These are phyloP conservation scores for Ahaetulla prasina DNA, from an alignment of 2,113 vertebrate species.

Conservation along the genomic window DNA sequence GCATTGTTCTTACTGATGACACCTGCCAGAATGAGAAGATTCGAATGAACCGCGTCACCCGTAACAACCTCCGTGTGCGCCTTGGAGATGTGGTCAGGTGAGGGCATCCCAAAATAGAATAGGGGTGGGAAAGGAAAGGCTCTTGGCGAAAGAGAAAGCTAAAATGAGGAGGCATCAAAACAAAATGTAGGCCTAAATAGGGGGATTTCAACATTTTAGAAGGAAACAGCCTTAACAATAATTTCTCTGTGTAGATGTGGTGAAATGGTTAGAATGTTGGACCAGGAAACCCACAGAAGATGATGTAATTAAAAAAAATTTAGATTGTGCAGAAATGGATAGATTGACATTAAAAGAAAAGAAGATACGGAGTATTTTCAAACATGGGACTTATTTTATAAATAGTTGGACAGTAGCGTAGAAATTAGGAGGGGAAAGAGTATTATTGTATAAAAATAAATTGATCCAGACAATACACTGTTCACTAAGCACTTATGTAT, in stretches of 20 bases:
- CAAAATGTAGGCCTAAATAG: background rate
- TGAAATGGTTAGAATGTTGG: background rate
- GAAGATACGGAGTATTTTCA: no score
- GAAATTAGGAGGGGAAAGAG: no score
- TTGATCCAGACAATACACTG: no score
- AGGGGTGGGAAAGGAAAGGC: background rate
- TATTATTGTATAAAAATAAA: no score
- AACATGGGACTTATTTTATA: no score
- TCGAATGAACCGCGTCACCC: conserved; percentile 62
- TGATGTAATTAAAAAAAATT: no score
- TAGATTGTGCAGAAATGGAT: no score
- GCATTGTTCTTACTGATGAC: conserved; percentile 60
- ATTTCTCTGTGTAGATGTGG: background rate
- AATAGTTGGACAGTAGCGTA: no score
- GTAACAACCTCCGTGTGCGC: conserved; percentile 64
- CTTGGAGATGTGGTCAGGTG: conserved; percentile 65
- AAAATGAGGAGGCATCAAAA: background rate
- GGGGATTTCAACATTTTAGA: background rate
- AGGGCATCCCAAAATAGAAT: background rate
- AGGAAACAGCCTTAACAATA: background rate
- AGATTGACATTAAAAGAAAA: no score
- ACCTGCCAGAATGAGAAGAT: conserved; percentile 53
- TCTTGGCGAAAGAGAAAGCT: background rate
- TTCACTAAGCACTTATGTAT: no score
- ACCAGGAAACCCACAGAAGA: no score